These are phyloP conservation scores for Anoplophora glabripennis DNA, from an alignment of 1,140 invertebrate species.

Conservation along the genomic window DNA sequence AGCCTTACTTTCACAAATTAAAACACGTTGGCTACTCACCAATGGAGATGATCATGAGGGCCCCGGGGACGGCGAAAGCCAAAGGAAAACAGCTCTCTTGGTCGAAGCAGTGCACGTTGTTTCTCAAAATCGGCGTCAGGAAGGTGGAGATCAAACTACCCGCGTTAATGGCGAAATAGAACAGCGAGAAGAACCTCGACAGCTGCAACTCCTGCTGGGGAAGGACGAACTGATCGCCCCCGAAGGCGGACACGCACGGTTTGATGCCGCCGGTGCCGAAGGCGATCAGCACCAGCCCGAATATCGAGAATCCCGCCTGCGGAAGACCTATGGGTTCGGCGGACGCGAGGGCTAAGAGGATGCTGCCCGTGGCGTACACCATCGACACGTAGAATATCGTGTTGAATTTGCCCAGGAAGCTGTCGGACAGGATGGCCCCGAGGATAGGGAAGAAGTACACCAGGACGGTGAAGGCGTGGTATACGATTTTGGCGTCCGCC, in stretches of 20 bases:
- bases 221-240: conserved; percentile 90
- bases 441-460: conserved; percentile 84
- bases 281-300: conserved; percentile 82
- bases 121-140: conserved; percentile 81
- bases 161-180: conserved; percentile 92
- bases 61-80: conserved; percentile 88
- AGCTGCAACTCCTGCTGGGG: conserved; percentile 76
- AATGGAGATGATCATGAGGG: conserved; percentile 79
- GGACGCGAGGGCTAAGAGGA: conserved; percentile 71
- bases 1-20: no score
- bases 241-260: conserved; percentile 95
- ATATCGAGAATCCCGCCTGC: conserved; percentile 62
- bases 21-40: conserved; percentile 63
- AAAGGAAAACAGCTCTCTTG: conserved; percentile 81
- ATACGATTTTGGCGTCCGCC: conserved; percentile 72
- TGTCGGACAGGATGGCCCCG: conserved; percentile 86
- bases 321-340: conserved; percentile 56
- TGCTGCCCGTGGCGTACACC: conserved; percentile 81
- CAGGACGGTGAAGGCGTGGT: conserved; percentile 79
- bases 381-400: conserved; percentile 87
- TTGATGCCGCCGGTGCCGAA: conserved; percentile 95
- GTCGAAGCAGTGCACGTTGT: conserved; percentile 79
- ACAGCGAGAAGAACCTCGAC: conserved; percentile 85
- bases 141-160: conserved; percentile 89
- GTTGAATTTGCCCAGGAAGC: conserved; percentile 80